phyloP scores from a whole-genome alignment of 2,797 vertebrate genomes.

The Carapus acus region DNA sequence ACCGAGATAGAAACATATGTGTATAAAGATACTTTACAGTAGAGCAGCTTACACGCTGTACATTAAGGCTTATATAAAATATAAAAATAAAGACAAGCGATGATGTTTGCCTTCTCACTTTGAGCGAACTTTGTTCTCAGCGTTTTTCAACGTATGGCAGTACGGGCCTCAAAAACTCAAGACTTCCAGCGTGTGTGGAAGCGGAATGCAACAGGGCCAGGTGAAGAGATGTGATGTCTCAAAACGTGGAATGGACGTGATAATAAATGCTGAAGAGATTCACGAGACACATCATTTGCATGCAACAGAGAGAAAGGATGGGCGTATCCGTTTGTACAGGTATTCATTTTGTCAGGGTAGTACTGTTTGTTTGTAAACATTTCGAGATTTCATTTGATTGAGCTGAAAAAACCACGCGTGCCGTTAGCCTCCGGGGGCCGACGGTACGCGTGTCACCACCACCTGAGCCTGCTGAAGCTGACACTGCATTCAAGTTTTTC shows the following conservation, averaged over 20 bases:
- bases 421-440: conserved; percentile 41
- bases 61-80: conserved; percentile 87
- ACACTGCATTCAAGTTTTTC: conserved; percentile 54
- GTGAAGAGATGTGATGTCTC: conserved; percentile 63
- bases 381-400: conserved; percentile 69
- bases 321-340: conserved; percentile 74
- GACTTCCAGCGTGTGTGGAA: conserved; percentile 55
- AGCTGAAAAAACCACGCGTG: conserved; percentile 61
- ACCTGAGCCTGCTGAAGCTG: conserved; percentile 44
- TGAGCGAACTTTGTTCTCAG: conserved; percentile 58
- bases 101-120: conserved; percentile 71
- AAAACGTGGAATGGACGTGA: conserved; percentile 73
- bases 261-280: conserved; percentile 73
- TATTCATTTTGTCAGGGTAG: conserved; percentile 67
- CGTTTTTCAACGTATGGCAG: conserved; percentile 73
- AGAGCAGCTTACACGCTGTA: conserved; percentile 80
- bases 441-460: conserved; percentile 28
- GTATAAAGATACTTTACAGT: conserved; percentile 82
- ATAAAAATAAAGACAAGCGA: conserved; percentile 83
- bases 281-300: conserved; percentile 80
- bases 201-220: conserved; percentile 58
- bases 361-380: conserved; percentile 77
- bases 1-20: conserved; percentile 67
- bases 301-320: conserved; percentile 79
- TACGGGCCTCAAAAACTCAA: conserved; percentile 65